Percentiles rank a stretch among this genome's conserved stretches.
These are phyloP conservation scores for Acronicta leporina DNA, from an alignment of 2,888 invertebrate species.

Conservation along the genomic window DNA sequence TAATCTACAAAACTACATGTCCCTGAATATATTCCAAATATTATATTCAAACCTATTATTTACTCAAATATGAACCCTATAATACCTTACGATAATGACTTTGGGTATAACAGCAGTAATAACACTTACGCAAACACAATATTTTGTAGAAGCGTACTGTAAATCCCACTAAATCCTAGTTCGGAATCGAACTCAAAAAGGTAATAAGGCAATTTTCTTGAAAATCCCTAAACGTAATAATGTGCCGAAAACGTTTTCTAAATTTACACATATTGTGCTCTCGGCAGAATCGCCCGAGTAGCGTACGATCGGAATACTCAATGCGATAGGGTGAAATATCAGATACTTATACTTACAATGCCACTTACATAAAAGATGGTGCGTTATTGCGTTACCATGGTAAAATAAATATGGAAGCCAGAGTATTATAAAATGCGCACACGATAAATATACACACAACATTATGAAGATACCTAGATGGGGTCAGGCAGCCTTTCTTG, in stretches of 20 bases:
- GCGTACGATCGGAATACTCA: constrained; percentile 84
- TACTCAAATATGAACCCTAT: constrained; percentile 33
- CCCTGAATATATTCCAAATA: constrained; percentile 30
- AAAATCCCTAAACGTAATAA: constrained; percentile 88
- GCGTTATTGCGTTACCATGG: constrained; percentile 49
- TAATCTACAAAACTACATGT: constrained; percentile 41
- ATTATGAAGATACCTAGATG: no score
- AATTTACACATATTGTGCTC: constrained; percentile 88
- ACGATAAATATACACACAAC: constrained; percentile 11
- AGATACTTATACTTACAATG: constrained; percentile 70
- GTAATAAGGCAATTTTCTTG: constrained; percentile 88
- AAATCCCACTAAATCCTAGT: constrained; percentile 83
- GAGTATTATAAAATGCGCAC: constrained; percentile 47
- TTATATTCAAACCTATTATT: constrained; percentile 29
- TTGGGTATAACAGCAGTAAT: constrained; percentile 46
- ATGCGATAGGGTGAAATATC: constrained; percentile 77
- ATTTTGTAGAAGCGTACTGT: constrained; percentile 66
- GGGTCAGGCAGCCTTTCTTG: no score
- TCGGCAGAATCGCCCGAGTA: constrained; percentile 80
- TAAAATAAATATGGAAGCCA: constrained; percentile 43
- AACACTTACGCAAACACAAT: constrained; percentile 63
- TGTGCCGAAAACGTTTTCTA: constrained; percentile 87
- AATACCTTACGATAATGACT: constrained; percentile 39
- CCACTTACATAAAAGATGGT: constrained; percentile 64
- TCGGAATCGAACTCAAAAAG: constrained; percentile 83